phyloP scores from a whole-genome alignment of 2,113 vertebrate species.

The Cyanocitta stelleri region DNA sequence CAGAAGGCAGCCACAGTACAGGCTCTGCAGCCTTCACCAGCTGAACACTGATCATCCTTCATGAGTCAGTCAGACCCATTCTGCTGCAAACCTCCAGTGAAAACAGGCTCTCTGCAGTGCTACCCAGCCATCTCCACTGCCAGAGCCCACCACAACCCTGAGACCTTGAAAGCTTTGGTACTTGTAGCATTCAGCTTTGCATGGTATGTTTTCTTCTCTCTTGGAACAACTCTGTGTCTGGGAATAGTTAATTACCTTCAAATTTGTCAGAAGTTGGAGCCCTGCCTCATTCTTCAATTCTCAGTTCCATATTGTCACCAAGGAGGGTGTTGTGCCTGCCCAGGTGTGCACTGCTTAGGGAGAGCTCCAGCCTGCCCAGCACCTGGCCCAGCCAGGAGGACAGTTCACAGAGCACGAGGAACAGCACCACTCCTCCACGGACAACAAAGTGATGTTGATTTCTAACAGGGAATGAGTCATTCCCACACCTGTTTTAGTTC shows the following conservation, averaged over 20 bases:
- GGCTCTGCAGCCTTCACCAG: not conserved
- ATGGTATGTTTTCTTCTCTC: not conserved
- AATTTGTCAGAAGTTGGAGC: not conserved
- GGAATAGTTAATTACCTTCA: not conserved
- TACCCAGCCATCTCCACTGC: not conserved
- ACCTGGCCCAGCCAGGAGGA: not conserved
- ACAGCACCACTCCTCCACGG: accelerated
- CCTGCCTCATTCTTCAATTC: not conserved
- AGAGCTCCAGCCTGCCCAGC: not conserved
- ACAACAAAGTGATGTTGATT: not conserved
- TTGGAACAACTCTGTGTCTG: not conserved
- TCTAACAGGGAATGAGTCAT: not conserved
- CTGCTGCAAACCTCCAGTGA: not conserved
- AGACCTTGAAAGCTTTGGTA: not conserved
- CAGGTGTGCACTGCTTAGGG: not conserved
- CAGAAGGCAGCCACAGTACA: not conserved
- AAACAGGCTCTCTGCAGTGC: not conserved
- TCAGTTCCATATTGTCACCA: not conserved
- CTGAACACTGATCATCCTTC: not conserved
- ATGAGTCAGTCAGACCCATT: accelerated
- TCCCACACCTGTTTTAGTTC: not conserved
- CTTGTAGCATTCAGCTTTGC: not conserved
- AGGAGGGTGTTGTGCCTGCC: not conserved
- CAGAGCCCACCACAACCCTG: not conserved
- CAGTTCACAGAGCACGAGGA: not conserved